phyloP scores from a whole-genome alignment of 2,113 vertebrate genomes.

The Pelusios castaneus region DNA sequence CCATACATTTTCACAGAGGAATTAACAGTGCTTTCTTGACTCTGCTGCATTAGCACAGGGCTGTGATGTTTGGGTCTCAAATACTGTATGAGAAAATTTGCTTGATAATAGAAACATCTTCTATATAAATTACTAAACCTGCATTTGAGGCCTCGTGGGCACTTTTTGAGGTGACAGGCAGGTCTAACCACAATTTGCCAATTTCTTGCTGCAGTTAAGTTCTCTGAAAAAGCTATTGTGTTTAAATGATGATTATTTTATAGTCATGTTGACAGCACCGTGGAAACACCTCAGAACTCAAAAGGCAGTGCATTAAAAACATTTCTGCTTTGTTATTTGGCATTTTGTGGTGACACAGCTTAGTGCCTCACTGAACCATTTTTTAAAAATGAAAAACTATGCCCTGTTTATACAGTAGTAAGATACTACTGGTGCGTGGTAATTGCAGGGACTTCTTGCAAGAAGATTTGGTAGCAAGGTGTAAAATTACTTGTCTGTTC shows the following conservation, averaged over 20 bases:
- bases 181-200: neutral
- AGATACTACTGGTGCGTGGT: neutral
- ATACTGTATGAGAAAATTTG: neutral
- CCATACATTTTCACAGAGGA: neutral
- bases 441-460: neutral
- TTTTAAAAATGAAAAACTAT: rapidly evolving
- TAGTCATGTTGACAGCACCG: neutral
- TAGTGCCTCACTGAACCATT: rapidly evolving
- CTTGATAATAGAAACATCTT: neutral
- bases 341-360: neutral
- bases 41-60: neutral
- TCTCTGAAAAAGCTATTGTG: neutral
- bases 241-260: neutral
- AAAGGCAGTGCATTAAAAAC: neutral
- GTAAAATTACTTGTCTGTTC: neutral
- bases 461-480: neutral
- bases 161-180: neutral
- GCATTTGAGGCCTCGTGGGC: neutral
- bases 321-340: neutral
- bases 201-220: neutral
- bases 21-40: neutral
- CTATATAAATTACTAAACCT: neutral
- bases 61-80: neutral
- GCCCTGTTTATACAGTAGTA: rapidly evolving
- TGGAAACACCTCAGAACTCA: neutral